A percentile compares a stretch with the other conserved stretches of the same genome.
Conservation (phyloP, 2,113 vertebrate species). For the Percina caprodes region DNA sequence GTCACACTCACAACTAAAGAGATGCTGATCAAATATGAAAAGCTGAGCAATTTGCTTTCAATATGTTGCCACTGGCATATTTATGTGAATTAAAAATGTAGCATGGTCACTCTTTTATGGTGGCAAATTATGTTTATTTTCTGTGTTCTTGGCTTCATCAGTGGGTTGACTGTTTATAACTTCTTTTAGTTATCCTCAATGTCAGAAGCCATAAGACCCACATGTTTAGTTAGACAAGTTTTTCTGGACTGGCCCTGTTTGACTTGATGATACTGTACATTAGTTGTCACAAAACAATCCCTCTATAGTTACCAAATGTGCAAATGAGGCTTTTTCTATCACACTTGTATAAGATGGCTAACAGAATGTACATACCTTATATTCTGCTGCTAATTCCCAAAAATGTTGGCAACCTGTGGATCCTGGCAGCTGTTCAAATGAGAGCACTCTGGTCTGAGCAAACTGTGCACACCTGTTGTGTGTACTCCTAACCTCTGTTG, state of each 20-base stretch:
- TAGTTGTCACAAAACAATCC: background rate
- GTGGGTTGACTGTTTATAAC: background rate
- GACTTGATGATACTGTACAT: background rate
- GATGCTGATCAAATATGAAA: background rate
- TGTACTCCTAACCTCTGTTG: constrained; percentile 27
- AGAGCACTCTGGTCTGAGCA: constrained; percentile 16
- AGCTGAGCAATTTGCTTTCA: background rate
- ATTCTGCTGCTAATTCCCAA: background rate
- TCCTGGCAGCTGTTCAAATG: constrained; percentile 10
- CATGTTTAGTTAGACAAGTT: constrained; percentile 64
- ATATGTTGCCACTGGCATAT: background rate
- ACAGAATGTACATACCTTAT: constrained; percentile 60
- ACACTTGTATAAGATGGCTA: background rate
- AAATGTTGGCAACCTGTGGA: background rate
- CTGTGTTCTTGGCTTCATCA: background rate
- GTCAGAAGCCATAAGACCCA: background rate
- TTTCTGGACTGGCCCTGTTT: constrained; percentile 56
- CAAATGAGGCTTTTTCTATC: background rate
- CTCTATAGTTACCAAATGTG: background rate
- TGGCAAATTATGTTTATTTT: background rate
- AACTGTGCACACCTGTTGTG: constrained; percentile 55
- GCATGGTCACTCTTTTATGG: background rate
- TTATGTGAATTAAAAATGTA: background rate
- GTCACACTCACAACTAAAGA: background rate
- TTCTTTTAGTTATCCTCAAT: background rate